These are phyloP conservation scores for Grapholita molesta DNA, from an alignment of 1,140 invertebrate genomes.

Conservation along the genomic window DNA sequence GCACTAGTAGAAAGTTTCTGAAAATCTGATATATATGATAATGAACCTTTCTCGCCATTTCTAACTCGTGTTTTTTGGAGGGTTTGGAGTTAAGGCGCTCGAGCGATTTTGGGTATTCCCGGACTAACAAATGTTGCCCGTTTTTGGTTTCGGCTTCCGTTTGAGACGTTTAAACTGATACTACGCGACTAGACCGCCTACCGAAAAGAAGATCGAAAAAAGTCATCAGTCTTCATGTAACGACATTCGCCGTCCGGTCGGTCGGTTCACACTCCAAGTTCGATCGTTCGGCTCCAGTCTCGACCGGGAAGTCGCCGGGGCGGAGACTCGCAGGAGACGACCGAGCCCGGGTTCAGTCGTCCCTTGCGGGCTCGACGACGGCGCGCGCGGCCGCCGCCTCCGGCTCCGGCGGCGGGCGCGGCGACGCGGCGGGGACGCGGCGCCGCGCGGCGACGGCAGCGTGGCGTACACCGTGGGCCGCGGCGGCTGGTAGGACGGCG, in stretches of 20 bases:
- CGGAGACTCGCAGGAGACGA: too few species aligned
- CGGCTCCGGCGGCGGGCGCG: conserved; percentile 45
- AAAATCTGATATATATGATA: too few species aligned
- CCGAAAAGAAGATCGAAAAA: not conserved
- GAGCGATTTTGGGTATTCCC: too few species aligned
- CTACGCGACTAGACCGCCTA: not conserved
- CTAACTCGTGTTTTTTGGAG: too few species aligned
- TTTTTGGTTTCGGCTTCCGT: not conserved
- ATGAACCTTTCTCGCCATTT: too few species aligned
- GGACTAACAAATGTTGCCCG: too few species aligned
- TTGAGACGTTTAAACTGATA: not conserved
- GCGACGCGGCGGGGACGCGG: conserved; percentile 57
- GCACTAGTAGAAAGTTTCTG: not conserved
- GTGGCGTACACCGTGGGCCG: conserved; percentile 72
- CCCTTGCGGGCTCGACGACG: too few species aligned
- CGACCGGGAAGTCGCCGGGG: conserved; percentile 56
- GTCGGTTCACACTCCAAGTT: conserved; percentile 15
- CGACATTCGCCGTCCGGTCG: too few species aligned
- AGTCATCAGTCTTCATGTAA: not conserved
- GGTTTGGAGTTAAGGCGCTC: too few species aligned
- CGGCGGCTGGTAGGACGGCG: conserved; percentile 71
- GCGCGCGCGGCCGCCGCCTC: conserved; percentile 27
- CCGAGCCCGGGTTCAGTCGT: too few species aligned
- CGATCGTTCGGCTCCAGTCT: conserved; percentile 47
- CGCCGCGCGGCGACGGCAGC: conserved; percentile 61